Evolutionary conservation across 2,113 vertebrate species (phyloP).

Genomic region (Rhineura floridana): DNA sequence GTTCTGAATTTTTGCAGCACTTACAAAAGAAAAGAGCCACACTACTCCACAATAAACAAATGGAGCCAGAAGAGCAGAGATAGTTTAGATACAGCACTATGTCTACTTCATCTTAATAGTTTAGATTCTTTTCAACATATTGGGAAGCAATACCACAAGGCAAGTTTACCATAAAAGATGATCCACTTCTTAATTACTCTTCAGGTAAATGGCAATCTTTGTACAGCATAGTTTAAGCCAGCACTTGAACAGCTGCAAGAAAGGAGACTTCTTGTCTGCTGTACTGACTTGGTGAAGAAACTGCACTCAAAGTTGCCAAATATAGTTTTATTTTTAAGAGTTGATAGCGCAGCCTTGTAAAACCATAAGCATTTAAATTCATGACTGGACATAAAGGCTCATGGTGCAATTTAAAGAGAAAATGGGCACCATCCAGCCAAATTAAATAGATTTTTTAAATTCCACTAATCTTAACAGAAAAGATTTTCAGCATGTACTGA

Average conservation of each 20-base stretch:
- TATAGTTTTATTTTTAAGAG: no score
- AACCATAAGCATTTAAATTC: not conserved
- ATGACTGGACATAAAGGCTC: not conserved
- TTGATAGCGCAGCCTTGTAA: not conserved
- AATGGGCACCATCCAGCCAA: not conserved
- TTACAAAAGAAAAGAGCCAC: not conserved
- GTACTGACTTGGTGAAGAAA: not conserved
- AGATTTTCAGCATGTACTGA: not conserved
- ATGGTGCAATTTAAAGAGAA: not conserved
- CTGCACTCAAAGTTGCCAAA: not conserved
- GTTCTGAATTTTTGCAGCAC: not conserved
- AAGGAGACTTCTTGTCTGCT: not conserved
- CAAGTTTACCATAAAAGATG: not conserved
- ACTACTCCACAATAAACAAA: not conserved
- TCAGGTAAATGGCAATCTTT: not conserved
- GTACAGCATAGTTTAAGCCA: not conserved
- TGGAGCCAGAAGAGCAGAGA: fast-evolving
- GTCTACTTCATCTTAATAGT: not conserved
- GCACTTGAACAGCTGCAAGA: not conserved
- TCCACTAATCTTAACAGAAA: not conserved
- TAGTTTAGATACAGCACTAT: not conserved
- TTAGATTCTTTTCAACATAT: constrained; percentile 5
- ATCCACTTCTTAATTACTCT: not conserved
- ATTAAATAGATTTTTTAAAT: not conserved
- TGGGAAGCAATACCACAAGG: constrained; percentile 24